These are phyloP conservation scores for Chelonia mydas DNA, from an alignment of 2,797 vertebrate species.

Conservation along the genomic window DNA sequence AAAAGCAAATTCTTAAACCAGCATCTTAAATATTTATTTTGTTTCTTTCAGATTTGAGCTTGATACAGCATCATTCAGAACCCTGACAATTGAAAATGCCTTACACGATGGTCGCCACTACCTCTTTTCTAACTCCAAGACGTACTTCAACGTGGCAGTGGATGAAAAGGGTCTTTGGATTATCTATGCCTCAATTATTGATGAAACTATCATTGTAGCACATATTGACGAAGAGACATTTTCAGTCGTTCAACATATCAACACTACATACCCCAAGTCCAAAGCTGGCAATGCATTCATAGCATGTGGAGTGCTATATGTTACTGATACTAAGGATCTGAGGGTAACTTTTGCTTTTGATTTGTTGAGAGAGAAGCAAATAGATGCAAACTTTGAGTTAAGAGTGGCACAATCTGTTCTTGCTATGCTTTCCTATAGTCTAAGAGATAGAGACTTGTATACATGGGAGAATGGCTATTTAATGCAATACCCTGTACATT, in stretches of 20 bases:
- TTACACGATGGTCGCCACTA: conserved; percentile 90
- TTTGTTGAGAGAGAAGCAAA: conserved; percentile 86
- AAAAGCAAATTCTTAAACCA: not conserved
- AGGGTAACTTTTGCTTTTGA: conserved; percentile 92
- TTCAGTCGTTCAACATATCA: conserved; percentile 84
- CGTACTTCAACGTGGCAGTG: conserved; percentile 93
- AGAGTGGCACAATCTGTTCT: conserved; percentile 86
- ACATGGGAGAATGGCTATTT: conserved; percentile 92
- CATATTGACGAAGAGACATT: conserved; percentile 89
- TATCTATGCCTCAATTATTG: conserved; percentile 90
- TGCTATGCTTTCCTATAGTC: conserved; percentile 94
- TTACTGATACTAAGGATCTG: conserved; percentile 92
- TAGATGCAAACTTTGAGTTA: conserved; percentile 89
- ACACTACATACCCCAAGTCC: conserved; percentile 92
- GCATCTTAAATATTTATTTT: not conserved
- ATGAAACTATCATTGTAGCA: conserved; percentile 90
- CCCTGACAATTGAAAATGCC: conserved; percentile 86
- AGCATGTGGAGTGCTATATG: conserved; percentile 91
- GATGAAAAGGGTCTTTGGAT: conserved; percentile 96
- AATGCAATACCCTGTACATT: conserved; percentile 87
- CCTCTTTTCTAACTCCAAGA: conserved; percentile 94
- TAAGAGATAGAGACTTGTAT: conserved; percentile 88
- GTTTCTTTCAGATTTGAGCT: conserved; percentile 86
- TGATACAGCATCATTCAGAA: conserved; percentile 77
- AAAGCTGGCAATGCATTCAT: conserved; percentile 96